Percentiles rank a stretch among this genome's conserved stretches.
These are phyloP conservation scores for Cephalotes varians DNA, from an alignment of 2,888 invertebrate genomes.

Conservation along the genomic window DNA sequence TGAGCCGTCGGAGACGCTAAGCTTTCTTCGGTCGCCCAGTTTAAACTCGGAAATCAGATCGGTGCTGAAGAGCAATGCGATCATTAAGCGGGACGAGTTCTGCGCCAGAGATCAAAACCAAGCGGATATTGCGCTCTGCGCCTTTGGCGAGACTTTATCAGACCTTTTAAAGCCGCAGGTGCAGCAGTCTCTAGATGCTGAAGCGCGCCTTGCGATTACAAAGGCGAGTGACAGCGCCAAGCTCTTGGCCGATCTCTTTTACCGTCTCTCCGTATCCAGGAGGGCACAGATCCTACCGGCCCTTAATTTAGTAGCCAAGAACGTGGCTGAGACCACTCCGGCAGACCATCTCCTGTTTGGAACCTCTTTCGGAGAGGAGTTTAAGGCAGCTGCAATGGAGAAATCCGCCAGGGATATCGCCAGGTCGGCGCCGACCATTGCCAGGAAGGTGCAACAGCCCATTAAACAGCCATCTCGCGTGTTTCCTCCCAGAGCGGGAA, in stretches of 20 bases:
- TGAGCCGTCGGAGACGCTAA: not conserved
- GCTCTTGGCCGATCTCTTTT: not conserved
- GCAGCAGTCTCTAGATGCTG: not conserved
- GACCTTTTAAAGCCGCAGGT: not conserved
- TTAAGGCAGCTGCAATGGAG: not conserved
- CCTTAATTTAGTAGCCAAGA: not conserved
- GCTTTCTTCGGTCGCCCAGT: not conserved
- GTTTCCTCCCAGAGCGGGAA: not conserved
- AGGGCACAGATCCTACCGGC: not conserved
- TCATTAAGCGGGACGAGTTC: not conserved
- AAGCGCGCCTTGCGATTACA: not conserved
- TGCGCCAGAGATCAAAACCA: not conserved
- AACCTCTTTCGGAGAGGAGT: not conserved
- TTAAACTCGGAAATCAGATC: not conserved
- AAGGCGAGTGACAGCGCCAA: not conserved
- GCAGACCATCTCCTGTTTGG: not conserved
- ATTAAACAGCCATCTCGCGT: not conserved
- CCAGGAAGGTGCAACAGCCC: not conserved
- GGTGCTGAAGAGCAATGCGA: not conserved
- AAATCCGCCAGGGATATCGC: not conserved
- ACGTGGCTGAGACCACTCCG: not conserved
- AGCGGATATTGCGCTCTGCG: not conserved
- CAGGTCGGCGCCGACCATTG: rapidly evolving
- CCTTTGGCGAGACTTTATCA: not conserved
- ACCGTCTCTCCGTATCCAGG: not conserved